Percentiles rank a stretch among this genome's conserved stretches.
Conservation (phyloP, 2,888 invertebrate species). For the Trypoxylon attenuatum region DNA sequence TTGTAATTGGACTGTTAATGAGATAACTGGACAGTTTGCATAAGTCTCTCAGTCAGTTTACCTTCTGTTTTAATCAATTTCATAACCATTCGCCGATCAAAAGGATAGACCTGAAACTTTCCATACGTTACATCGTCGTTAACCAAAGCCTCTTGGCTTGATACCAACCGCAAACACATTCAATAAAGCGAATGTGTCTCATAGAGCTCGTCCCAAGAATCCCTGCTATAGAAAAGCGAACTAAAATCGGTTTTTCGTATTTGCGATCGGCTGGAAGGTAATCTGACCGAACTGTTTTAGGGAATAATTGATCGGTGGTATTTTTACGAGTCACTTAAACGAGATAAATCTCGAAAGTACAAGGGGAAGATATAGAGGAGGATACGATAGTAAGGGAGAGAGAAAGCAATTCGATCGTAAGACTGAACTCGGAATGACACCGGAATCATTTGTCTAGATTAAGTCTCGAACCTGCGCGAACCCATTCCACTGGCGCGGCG, state of each 20-base stretch:
- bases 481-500: slow-evolving; percentile 10
- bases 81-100: too few relatives aligned
- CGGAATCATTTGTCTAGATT: slow-evolving; percentile 66
- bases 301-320: slow-evolving; percentile 4
- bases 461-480: slow-evolving; percentile 41
- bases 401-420: slow-evolving; percentile 30
- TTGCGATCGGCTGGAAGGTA: not conserved
- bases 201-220: too few relatives aligned
- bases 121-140: too few relatives aligned
- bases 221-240: too few relatives aligned
- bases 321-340: slow-evolving; percentile 21
- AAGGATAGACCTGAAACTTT: too few relatives aligned
- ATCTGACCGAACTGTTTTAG: not conserved
- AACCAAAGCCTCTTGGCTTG: too few relatives aligned
- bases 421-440: slow-evolving; percentile 32
- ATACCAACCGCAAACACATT: too few relatives aligned
- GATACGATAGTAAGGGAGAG: slow-evolving; percentile 1
- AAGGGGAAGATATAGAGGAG: slow-evolving; percentile 7
- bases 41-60: too few relatives aligned
- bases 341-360: slow-evolving; percentile 34
- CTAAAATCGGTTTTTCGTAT: not conserved
- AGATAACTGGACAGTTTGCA: too few relatives aligned
- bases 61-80: too few relatives aligned
- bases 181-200: too few relatives aligned
- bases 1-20: too few relatives aligned